Evolutionary conservation across 2,113 vertebrate genomes (phyloP), one percentile per base, ranked within the genome.

Genomic region (Caretta caretta): DNA sequence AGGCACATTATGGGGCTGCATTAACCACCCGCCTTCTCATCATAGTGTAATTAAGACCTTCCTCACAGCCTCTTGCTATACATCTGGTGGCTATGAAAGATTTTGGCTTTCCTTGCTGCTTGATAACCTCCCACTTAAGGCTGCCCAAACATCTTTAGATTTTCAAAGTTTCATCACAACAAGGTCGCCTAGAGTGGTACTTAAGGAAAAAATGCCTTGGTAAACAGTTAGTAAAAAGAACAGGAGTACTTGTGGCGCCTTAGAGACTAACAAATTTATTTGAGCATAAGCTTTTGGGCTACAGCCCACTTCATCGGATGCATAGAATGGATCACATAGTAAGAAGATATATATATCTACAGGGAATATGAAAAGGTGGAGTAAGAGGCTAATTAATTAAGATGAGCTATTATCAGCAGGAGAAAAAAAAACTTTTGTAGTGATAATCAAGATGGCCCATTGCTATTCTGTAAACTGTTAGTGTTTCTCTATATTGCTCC

Each of bases 21-120:
- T 3, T 87, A 72, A 11, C 27, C 42, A 80, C 51, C 10, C 72
- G 13, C 4, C 93, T 95, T 92, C 46, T 83, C 0, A 10, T 90
- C 93, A 50, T 91, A n/a, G 89, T 83, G 2, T 84, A 75, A 57
- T 62, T 89, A 90, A 92, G 31, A 16, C 84, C 69, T 92, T 96
- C 16, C 48, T 90, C n/a, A 31, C 27, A 46, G 16, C 59, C 89
- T n/a, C 1, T 46, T 69, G 31, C 51, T 91, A 7, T 78, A 29
- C 22, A 65, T 88, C 20, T 85, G 56, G 57, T 72, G 11, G 3
- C 29, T 2, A 0, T 83, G 62, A 92, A 69, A 14, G 25, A 87
- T 87, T 93, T 29, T 83, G 0, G 65, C 75, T 93, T 91, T 84
- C 57, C 79, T 65, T 59, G 83, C 83, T 91, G 22, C 85, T 92